A percentile compares a stretch with the other conserved stretches of the same genome.
phyloP scores from a whole-genome alignment of 2,797 vertebrate genomes.

The Cichlasoma orientale region DNA sequence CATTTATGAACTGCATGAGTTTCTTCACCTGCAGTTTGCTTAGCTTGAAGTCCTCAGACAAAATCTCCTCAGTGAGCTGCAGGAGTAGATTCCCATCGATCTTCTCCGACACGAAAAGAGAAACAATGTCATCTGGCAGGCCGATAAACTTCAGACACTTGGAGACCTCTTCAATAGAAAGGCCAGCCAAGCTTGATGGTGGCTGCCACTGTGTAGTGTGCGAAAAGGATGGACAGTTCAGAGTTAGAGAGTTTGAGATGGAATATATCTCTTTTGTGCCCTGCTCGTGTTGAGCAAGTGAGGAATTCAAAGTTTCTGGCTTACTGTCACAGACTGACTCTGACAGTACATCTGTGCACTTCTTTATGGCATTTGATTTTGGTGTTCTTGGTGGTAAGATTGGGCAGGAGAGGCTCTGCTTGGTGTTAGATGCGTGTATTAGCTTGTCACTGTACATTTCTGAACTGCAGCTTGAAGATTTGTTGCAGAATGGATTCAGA shows the following conservation, averaged over 20 bases:
- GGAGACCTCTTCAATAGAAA: constrained; percentile 95
- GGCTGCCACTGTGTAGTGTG: constrained; percentile 87
- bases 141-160: constrained; percentile 95
- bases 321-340: constrained; percentile 79
- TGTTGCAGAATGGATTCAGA: constrained; percentile 82
- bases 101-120: constrained; percentile 92
- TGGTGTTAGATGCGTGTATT: constrained; percentile 77
- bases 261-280: constrained; percentile 78
- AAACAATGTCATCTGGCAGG: constrained; percentile 90
- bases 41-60: constrained; percentile 96
- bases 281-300: constrained; percentile 76
- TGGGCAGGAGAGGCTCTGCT: constrained; percentile 94
- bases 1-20: constrained; percentile 96
- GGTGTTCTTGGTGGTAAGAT: constrained; percentile 91
- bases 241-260: constrained; percentile 80
- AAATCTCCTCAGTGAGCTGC: constrained; percentile 96
- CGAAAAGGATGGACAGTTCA: constrained; percentile 25
- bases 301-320: constrained; percentile 74
- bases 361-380: constrained; percentile 80
- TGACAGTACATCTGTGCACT: constrained; percentile 68
- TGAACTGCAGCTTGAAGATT: constrained; percentile 91
- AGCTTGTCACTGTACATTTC: constrained; percentile 87
- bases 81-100: constrained; percentile 96
- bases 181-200: constrained; percentile 87
- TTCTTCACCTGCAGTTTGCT: constrained; percentile 99